Conservation (phyloP, 2,888 invertebrate genomes). For the Cryptocheilus praepositus region DNA sequence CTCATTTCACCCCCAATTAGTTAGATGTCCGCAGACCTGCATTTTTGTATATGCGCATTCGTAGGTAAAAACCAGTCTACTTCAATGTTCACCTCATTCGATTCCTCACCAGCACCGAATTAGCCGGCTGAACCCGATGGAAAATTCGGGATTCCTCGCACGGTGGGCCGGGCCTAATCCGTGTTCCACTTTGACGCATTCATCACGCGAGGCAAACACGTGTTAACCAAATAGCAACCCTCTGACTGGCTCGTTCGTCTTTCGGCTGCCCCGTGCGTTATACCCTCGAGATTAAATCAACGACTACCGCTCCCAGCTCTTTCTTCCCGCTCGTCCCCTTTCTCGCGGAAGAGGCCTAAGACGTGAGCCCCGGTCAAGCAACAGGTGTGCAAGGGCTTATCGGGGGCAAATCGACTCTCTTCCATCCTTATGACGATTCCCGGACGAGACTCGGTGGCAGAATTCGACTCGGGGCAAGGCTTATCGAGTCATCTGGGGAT, state of each 20-base stretch:
- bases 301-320: slow-evolving; percentile 31
- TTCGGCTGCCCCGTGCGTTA: slow-evolving; percentile 27
- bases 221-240: slow-evolving; percentile 34
- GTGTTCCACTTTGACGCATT: slow-evolving; percentile 8
- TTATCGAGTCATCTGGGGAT: slow-evolving; percentile 46
- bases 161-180: no score
- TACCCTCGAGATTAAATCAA: slow-evolving; percentile 42
- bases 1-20: no score
- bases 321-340: neutral
- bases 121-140: no score
- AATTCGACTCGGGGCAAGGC: slow-evolving; percentile 50
- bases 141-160: no score
- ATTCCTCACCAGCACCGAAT: no score
- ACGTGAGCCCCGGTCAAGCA: slow-evolving; percentile 12
- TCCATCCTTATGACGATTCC: slow-evolving; percentile 35
- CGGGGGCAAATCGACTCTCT: slow-evolving; percentile 40
- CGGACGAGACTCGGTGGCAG: slow-evolving; percentile 54
- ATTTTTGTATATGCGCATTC: no score
- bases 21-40: no score
- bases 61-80: no score
- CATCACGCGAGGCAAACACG: slow-evolving; percentile 28
- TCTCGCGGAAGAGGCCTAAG: slow-evolving; percentile 9
- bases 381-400: slow-evolving; percentile 54
- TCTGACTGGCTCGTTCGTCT: slow-evolving; percentile 24
- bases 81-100: no score